These are phyloP conservation scores for Aviceda subcristata DNA, from an alignment of 2,113 vertebrate species.

Conservation along the genomic window DNA sequence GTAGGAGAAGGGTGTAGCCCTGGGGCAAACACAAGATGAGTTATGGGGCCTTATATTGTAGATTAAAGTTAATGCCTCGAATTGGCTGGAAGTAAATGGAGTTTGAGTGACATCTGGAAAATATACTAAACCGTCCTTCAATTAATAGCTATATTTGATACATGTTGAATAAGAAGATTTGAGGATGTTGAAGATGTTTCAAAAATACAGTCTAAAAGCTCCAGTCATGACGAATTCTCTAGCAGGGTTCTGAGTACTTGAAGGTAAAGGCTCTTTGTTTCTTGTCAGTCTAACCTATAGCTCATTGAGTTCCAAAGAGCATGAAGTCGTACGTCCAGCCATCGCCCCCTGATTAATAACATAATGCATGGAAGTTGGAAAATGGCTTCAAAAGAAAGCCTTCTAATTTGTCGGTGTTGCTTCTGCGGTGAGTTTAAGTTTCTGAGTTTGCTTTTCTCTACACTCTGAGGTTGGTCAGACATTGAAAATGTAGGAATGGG, in stretches of 20 bases:
- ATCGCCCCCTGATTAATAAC: not conserved
- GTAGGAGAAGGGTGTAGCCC: not conserved
- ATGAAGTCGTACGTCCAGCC: not conserved
- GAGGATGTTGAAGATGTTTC: not conserved
- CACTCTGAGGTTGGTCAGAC: not conserved
- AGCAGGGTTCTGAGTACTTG: not conserved
- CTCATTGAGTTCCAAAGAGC: not conserved
- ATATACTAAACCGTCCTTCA: not conserved
- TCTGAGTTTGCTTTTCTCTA: not conserved
- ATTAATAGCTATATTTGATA: not conserved
- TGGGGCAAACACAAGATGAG: not conserved
- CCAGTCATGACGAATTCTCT: not conserved
- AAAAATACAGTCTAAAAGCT: not conserved
- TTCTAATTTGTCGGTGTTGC: not conserved
- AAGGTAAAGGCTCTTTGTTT: not conserved
- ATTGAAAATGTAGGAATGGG: not conserved
- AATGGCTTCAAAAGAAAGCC: not conserved
- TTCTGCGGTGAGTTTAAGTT: not conserved
- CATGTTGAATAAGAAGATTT: not conserved
- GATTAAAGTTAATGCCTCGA: not conserved
- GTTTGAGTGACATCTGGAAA: not conserved
- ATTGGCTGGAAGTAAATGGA: not conserved
- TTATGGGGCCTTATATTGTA: not conserved
- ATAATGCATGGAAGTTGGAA: accelerated
- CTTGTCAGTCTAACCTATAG: not conserved